Percentiles rank a stretch among this genome's conserved stretches.
Conservation (phyloP, 2,797 vertebrate species). For the Pseudochaenichthys georgianus region DNA sequence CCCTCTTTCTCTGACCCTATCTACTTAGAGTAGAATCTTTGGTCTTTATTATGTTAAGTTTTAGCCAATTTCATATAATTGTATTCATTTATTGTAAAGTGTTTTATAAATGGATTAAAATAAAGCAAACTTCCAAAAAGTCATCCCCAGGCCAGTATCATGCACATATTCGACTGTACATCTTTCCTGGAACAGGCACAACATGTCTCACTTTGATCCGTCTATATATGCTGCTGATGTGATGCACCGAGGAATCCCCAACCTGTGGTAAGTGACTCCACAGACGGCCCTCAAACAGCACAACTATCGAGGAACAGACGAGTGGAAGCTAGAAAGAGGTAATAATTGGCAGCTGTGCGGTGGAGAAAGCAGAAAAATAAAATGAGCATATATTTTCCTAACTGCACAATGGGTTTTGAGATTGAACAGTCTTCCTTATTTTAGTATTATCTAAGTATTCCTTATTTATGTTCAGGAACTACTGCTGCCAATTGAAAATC, state of each 20-base stretch:
- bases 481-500: constrained; percentile 21
- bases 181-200: constrained; percentile 21
- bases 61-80: not conserved
- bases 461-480: constrained; percentile 33
- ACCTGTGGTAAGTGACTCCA: constrained; percentile 46
- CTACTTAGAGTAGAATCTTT: not conserved
- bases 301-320: constrained; percentile 21
- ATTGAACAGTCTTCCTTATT: constrained; percentile 19
- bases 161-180: constrained; percentile 1
- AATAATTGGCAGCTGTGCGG: constrained; percentile 1
- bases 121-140: not conserved
- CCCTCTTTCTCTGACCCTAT: not conserved
- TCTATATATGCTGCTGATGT: constrained; percentile 4
- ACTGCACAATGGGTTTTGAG: constrained; percentile 15
- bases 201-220: constrained; percentile 20
- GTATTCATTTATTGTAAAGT: not conserved
- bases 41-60: too few relatives aligned
- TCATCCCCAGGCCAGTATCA: not conserved
- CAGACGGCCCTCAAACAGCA: constrained; percentile 53
- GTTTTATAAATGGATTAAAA: too few relatives aligned
- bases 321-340: not conserved
- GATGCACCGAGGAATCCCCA: constrained; percentile 32
- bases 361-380: not conserved
- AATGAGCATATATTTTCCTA: not conserved
- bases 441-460: constrained; percentile 30